Base-by-base conservation (phyloP, 2,888 invertebrate genomes). In the Monochamus alternatus region DNA sequence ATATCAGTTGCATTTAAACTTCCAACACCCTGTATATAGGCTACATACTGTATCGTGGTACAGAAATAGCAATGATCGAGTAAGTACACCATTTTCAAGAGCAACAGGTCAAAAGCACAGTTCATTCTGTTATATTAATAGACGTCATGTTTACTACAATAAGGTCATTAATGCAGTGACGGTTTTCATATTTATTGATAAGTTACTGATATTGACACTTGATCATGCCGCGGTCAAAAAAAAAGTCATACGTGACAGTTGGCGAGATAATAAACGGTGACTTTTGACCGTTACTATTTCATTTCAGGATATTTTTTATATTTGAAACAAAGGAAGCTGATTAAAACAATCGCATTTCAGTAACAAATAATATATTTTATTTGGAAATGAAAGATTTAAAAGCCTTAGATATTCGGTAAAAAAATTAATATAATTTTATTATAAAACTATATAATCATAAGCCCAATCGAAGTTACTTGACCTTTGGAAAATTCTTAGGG, bases 311-410 rank as follows among this genome's bases (percentile, higher is more conserved):
- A 22, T 22, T 22, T 22, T 22, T 12, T n/a, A 43, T 38, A 63
- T 38, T 3, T n/a, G 63, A 31, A n/a, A 12, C 47, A 31, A 14
- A 44, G 63, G 52, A 5, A 10, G 51, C 2, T 32, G 58, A 71
- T 52, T 52, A 71, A 71, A 51, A 71, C 31, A 14, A 31, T 7
- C 7, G n/a, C 31, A 59, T 31, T 63, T 71, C 51, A 63, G 63
- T 71, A 71, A 71, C 71, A 71, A 71, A 63, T 71, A 71, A 71
- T 71, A 71, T 62, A 71, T 32, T 71, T 62, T 71, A 71, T 71
- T 71, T 32, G 32, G 38, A 71, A 71, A 59, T 43, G 32, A 52
- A 52, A 62, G 12, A 14, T 38, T 14, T 47, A 43, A 52, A 52
- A 5, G 22, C 44, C 12, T 47, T 69, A 65, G 55, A 63, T 52